phyloP scores from a whole-genome alignment of 1,140 invertebrate genomes.

The Drosophila paulistorum region DNA sequence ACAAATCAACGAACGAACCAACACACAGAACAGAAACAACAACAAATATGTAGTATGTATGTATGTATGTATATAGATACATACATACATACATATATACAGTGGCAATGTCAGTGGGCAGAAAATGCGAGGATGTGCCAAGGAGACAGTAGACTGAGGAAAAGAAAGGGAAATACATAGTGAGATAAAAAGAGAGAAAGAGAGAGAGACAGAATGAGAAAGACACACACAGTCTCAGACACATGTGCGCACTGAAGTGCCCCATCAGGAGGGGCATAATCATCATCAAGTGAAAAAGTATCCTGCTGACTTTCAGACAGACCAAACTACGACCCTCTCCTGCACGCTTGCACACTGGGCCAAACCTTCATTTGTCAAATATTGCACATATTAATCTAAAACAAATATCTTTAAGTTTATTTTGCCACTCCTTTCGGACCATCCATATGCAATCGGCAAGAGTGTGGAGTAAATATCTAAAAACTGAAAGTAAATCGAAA shows the following conservation, averaged over 20 bases:
- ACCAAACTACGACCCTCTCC: conserved; percentile 10
- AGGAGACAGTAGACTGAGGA: background rate
- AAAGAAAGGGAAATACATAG: too few species aligned
- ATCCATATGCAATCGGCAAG: too few species aligned
- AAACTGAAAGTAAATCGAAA: too few species aligned
- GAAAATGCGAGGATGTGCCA: conserved; percentile 5
- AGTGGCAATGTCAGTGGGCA: conserved; percentile 20
- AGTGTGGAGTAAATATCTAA: too few species aligned
- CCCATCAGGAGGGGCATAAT: conserved; percentile 13
- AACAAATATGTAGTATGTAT: background rate
- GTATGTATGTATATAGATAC: too few species aligned
- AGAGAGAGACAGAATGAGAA: background rate
- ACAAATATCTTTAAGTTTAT: too few species aligned
- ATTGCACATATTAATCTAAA: too few species aligned
- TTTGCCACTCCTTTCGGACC: too few species aligned
- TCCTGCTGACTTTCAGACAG: conserved; percentile 18
- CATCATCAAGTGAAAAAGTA: conserved; percentile 27
- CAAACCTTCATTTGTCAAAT: too few species aligned
- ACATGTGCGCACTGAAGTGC: conserved; percentile 30
- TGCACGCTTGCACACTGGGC: background rate
- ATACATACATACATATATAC: conserved; percentile 1
- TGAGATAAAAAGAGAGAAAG: background rate
- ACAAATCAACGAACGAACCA: conserved; percentile 25
- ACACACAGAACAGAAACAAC: conserved; percentile 19
- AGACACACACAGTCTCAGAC: conserved; percentile 1